phyloP scores from a whole-genome alignment of 2,113 vertebrate species.

The Spheniscus mendiculus region DNA sequence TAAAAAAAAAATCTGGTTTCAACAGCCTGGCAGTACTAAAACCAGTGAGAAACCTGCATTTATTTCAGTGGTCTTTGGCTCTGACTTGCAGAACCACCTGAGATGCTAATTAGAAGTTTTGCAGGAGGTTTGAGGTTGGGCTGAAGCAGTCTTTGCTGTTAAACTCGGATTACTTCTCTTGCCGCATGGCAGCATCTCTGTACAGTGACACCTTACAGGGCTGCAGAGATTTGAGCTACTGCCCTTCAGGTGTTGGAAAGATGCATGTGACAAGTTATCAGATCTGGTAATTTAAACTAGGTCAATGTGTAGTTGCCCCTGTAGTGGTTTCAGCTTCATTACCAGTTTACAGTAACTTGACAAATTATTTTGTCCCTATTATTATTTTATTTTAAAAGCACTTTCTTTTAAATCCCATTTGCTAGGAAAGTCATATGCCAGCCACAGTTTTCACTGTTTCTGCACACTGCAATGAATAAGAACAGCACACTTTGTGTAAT shows the following conservation, averaged over 20 bases:
- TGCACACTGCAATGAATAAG: neutral
- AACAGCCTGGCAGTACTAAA: neutral
- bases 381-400: neutral
- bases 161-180: neutral
- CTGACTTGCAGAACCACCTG: neutral
- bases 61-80: neutral
- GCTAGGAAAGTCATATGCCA: neutral
- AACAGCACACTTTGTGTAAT: neutral
- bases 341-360: neutral
- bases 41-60: neutral
- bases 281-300: neutral
- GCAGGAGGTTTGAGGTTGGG: neutral
- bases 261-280: neutral
- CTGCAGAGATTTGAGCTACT: neutral
- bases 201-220: neutral
- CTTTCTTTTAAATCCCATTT: neutral
- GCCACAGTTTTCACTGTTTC: neutral
- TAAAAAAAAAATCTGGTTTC: neutral
- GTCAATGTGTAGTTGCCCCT: neutral
- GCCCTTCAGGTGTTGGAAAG: neutral
- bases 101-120: neutral
- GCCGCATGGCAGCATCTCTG: neutral
- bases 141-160: neutral
- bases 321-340: neutral
- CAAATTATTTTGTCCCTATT: neutral